These are phyloP conservation scores for Philonicus albiceps DNA, from an alignment of 2,888 invertebrate genomes.

Conservation along the genomic window DNA sequence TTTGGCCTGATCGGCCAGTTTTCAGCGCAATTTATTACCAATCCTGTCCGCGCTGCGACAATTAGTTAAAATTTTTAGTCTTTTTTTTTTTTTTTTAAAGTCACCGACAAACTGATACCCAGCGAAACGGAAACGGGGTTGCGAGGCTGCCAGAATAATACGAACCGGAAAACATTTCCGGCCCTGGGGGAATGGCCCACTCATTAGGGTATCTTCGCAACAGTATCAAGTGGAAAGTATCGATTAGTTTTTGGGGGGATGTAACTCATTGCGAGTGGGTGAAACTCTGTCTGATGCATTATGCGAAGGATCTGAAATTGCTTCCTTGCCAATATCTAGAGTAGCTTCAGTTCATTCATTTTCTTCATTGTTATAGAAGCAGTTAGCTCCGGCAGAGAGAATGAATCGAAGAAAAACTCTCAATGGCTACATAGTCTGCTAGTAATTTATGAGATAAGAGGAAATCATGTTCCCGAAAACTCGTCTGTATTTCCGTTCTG, in stretches of 20 bases:
- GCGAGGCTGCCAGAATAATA: not conserved
- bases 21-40: constrained; percentile 18
- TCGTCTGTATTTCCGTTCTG: constrained; percentile 20
- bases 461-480: constrained; percentile 29
- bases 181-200: not conserved
- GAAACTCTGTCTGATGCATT: constrained; percentile 3
- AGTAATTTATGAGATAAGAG: constrained; percentile 32
- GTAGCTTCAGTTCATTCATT: not conserved
- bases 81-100: constrained; percentile 19
- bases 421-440: constrained; percentile 12
- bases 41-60: not conserved
- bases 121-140: not conserved
- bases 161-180: not conserved
- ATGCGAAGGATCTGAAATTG: not conserved
- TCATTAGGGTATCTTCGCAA: constrained; percentile 28
- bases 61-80: constrained; percentile 38
- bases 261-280: not conserved
- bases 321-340: constrained; percentile 25
- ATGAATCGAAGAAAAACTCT: not conserved
- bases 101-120: constrained; percentile 8
- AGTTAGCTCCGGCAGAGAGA: not conserved
- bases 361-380: not conserved
- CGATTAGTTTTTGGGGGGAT: not conserved
- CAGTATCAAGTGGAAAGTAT: constrained; percentile 21
- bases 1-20: constrained; percentile 19